Base-by-base conservation (phyloP, 2,113 vertebrate genomes). In the Podarcis raffonei region DNA sequence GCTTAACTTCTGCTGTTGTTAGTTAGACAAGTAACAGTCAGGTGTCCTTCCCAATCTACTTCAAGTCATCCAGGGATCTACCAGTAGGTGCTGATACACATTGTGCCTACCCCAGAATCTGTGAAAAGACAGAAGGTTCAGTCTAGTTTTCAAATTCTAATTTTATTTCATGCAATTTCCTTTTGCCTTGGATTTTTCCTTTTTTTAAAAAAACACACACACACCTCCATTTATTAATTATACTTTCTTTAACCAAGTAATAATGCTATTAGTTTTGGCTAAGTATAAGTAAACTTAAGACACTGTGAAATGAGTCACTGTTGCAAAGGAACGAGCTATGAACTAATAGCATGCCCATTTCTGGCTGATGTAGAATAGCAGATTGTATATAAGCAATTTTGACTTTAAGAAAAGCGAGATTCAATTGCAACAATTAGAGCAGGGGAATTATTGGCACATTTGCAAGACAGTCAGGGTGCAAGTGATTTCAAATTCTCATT, bases 401-500 rank as follows among this genome's bases (percentile, higher is more conserved):
- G 62, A 0, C 25, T 35, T 85, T 23, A 20, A 66, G 22, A 48
- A 48, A 25, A 85, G 79, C 1, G 74, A 72, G 27, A 1, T 30
- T 3, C 81, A 77, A 32, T 4, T 84, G 1, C 8, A 79, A 59
- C 76, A 84, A 79, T 86, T 78, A 30, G 37, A 89, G 81, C 0
- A 11, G n/a, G 59, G 59, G 53, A 4, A 1, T 87, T 89, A 62
- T 92, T 82, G 35, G 4, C 4, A 53, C 66, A 62, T 84, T 89
- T 76, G 37, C 32, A 81, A 76, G 90, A 78, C 0, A 1, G 68
- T 86, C 81, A 88, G 90, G 37, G 57, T 87, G 88, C 77, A 92
- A 91, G 87, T 78, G 62, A 23, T 94, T 92, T 69, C 85, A 89
- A 91, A 87, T 92, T 83, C 48, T 85, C 1, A 1, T 59, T 82